Evolutionary conservation across 2,888 invertebrate genomes (phyloP), one percentile per base, ranked within the genome.

Genomic region (Camponotus fellah): DNA sequence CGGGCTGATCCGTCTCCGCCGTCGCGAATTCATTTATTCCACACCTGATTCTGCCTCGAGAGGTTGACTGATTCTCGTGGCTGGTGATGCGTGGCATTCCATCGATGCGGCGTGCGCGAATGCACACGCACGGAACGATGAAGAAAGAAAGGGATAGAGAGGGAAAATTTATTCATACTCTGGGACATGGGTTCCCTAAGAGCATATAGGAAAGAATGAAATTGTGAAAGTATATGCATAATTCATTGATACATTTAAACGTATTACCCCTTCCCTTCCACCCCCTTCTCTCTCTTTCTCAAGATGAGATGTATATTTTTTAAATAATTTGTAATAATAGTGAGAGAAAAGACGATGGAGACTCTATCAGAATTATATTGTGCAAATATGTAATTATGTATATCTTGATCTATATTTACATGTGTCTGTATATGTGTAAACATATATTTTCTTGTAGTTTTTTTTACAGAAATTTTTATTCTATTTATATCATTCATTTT

Each of bases 21-120:
- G 80, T 79, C 68, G 62, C 80, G 62, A 79, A 62, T 79, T 80
- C 85, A 85, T 89, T 88, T 89, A 87, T 89, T 89, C 85, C 88
- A 89, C 88, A 89, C 64, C 83, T 69, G 80, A 83, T 72, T 80
- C 69, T n/a, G 21, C 53, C 79, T 74, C 21, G 84, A 75, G 66
- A 75, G 49, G 84, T 74, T 65, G 82, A 71, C 74, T 80, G 79
- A 72, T 76, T 77, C 66, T 79, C 77, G 80, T 86, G 71, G 82
- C 84, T 86, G 85, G 84, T 88, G 87, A 86, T 87, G 90, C 90
- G 86, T 89, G 87, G 89, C 90, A 89, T 90, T 90, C 90, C 90
- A 83, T 79, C 87, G 89, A 74, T 79, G 83, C 83, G 66, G 83
- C 76, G 76, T 83, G 69, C 60, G 85, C 76, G 72, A 87, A 89